Percentiles rank a stretch among this genome's conserved stretches.
Evolutionary conservation across 2,888 invertebrate genomes (phyloP).

Genomic region (Linnaemya vulpina): DNA sequence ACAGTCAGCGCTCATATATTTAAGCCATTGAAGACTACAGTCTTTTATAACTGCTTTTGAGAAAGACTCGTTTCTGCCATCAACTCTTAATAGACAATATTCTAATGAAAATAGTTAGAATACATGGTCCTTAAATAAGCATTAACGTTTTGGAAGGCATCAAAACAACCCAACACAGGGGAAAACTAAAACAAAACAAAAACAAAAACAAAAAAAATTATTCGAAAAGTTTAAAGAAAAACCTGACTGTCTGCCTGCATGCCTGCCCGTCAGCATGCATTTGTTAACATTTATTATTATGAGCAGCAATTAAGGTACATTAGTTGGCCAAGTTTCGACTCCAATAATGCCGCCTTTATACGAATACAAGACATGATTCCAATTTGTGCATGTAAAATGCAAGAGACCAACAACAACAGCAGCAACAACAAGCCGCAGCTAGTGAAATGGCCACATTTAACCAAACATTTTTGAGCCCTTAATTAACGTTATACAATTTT

Average conservation of each 20-base stretch:
- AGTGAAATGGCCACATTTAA: conserved; percentile 41
- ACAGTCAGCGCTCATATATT: no score
- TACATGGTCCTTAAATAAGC: conserved; percentile 53
- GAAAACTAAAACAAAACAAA: background rate
- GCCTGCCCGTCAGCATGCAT: conserved; percentile 15
- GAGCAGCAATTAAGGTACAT: conserved; percentile 71
- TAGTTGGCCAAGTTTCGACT: conserved; percentile 57
- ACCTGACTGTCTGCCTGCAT: conserved; percentile 11
- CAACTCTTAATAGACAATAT: conserved; percentile 45
- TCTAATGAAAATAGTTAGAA: conserved; percentile 66
- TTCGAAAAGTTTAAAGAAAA: conserved; percentile 33
- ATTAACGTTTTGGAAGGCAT: conserved; percentile 43
- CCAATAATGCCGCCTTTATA: conserved; percentile 55
- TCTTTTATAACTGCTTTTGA: conserved; percentile 10
- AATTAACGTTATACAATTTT: conserved; percentile 76
- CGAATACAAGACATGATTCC: conserved; percentile 32
- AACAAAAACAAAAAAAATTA: background rate
- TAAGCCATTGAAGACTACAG: background rate
- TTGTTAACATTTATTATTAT: conserved; percentile 68
- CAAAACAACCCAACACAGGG: conserved; percentile 15
- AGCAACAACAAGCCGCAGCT: conserved; percentile 10
- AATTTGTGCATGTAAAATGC: conserved; percentile 58
- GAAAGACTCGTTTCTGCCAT: conserved; percentile 13
- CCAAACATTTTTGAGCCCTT: conserved; percentile 75
- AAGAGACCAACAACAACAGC: conserved; percentile 9